These are phyloP conservation scores for Cetonia aurata DNA, from an alignment of 2,888 invertebrate genomes.

Conservation along the genomic window DNA sequence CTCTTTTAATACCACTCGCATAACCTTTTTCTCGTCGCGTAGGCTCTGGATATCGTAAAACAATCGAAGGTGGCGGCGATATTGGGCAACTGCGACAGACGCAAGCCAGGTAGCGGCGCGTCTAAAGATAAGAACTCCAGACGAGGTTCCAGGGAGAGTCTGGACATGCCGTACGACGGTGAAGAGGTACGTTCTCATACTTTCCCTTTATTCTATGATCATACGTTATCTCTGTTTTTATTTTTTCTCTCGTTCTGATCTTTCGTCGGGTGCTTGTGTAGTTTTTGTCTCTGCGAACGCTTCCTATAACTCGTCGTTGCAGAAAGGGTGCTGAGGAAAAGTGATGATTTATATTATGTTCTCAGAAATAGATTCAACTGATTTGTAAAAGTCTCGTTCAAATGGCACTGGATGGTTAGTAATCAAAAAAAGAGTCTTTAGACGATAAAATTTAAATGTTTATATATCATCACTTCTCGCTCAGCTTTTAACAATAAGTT, in stretches of 20 bases:
- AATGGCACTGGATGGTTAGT: too few species aligned
- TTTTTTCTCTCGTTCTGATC: slow-evolving; percentile 51
- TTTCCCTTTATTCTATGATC: too few species aligned
- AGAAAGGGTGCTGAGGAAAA: not conserved
- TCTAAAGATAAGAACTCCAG: slow-evolving; percentile 73
- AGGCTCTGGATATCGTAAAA: slow-evolving; percentile 94
- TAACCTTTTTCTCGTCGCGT: slow-evolving; percentile 49
- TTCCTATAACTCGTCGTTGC: slow-evolving; percentile 4
- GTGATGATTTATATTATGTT: slow-evolving; percentile 4
- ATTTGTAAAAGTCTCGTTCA: too few species aligned
- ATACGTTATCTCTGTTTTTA: slow-evolving; percentile 25
- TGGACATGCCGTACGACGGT: slow-evolving; percentile 79
- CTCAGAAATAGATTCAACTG: too few species aligned
- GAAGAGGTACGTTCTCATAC: slow-evolving; percentile 76
- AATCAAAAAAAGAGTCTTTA: too few species aligned
- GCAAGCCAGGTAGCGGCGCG: slow-evolving; percentile 61
- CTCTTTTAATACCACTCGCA: slow-evolving; percentile 31
- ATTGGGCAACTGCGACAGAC: slow-evolving; percentile 70
- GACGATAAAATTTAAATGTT: too few species aligned
- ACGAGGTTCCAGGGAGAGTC: slow-evolving; percentile 78
- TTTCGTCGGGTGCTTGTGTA: slow-evolving; percentile 35
- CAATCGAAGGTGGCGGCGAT: slow-evolving; percentile 87
- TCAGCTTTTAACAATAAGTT: too few species aligned
- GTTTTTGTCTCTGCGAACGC: slow-evolving; percentile 40
- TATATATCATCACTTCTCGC: too few species aligned